Conservation (phyloP, 2,797 vertebrate species). For the Clarias pachynema region DNA sequence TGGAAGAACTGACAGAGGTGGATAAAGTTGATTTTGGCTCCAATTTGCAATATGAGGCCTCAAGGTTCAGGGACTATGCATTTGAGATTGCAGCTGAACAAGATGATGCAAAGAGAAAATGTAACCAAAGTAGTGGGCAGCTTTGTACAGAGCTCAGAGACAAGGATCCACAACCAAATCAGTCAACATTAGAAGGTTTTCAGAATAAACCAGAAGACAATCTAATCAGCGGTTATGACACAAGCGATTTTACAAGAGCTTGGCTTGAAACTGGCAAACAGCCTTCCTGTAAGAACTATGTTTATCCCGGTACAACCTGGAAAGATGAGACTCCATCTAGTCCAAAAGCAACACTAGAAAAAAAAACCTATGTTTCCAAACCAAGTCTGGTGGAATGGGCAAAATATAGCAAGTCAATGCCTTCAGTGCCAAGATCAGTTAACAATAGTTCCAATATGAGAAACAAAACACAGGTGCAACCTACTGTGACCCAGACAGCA, state of each 20-base stretch:
- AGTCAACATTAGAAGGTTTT: slow-evolving; percentile 67
- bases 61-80: slow-evolving; percentile 35
- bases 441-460: slow-evolving; percentile 83
- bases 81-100: slow-evolving; percentile 63
- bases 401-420: slow-evolving; percentile 76
- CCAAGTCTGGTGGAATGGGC: slow-evolving; percentile 73
- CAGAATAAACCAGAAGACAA: slow-evolving; percentile 16
- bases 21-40: slow-evolving; percentile 4
- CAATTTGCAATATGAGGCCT: slow-evolving; percentile 57
- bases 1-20: slow-evolving; percentile 9
- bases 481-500: slow-evolving; percentile 55
- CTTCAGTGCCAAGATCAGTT: slow-evolving; percentile 69
- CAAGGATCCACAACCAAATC: slow-evolving; percentile 70
- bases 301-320: slow-evolving; percentile 43
- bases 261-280: slow-evolving; percentile 71
- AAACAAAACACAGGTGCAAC: slow-evolving; percentile 65
- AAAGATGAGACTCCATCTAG: slow-evolving; percentile 62
- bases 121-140: slow-evolving; percentile 63
- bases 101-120: slow-evolving; percentile 63
- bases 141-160: slow-evolving; percentile 71
- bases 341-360: slow-evolving; percentile 79
- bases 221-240: slow-evolving; percentile 32
- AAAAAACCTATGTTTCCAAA: slow-evolving; percentile 76
- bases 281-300: slow-evolving; percentile 65
- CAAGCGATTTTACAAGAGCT: slow-evolving; percentile 77